These are phyloP conservation scores for Tupiocoris notatus DNA, from an alignment of 2,888 invertebrate genomes.

Conservation along the genomic window DNA sequence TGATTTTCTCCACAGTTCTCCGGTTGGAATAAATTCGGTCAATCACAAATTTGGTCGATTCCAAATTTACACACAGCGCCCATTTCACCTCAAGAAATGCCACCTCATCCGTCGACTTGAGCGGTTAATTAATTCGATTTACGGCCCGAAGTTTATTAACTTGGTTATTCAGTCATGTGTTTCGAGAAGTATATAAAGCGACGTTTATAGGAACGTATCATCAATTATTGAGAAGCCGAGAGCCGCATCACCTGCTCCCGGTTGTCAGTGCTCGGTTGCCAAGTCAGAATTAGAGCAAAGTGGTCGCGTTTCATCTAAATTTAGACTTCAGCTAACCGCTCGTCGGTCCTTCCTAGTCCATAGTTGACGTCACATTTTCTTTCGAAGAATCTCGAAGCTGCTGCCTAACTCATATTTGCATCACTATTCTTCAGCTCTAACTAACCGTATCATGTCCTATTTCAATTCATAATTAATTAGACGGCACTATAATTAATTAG, in stretches of 20 bases:
- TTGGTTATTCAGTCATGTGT: no score
- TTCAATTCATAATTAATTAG: no score
- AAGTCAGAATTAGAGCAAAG: constrained; percentile 11
- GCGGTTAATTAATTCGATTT: no score
- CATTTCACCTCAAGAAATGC: not conserved
- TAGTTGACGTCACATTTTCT: constrained; percentile 25
- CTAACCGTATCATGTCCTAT: no score
- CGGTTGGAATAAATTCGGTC: not conserved
- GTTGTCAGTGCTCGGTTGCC: not conserved
- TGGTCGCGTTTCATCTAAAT: constrained; percentile 36
- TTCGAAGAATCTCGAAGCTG: not conserved
- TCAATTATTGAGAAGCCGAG: not conserved
- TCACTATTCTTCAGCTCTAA: no score
- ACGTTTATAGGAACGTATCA: not conserved
- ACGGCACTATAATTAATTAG: no score
- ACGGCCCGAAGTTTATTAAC: no score
- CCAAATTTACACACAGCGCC: not conserved
- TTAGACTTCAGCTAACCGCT: not conserved
- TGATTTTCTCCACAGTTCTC: constrained; percentile 10
- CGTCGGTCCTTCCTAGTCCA: constrained; percentile 10
- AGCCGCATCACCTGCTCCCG: not conserved
- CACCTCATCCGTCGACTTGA: no score
- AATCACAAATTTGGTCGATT: not conserved
- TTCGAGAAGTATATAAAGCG: not conserved
- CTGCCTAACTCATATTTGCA: no score